Conservation (phyloP, 2,113 vertebrate species). For the Naja naja region DNA sequence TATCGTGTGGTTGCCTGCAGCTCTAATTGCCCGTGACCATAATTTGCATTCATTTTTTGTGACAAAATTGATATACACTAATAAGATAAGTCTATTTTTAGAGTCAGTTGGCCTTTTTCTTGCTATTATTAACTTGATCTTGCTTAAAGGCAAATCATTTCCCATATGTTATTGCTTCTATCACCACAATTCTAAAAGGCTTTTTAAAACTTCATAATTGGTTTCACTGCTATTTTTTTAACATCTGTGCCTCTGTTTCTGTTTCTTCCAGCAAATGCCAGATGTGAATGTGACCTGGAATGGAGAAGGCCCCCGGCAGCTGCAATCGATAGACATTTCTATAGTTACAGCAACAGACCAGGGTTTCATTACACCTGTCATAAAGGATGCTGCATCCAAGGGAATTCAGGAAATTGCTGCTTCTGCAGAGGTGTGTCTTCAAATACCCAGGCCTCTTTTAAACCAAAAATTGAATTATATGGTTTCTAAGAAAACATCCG, state of each 20-base stretch:
- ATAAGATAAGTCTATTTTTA: constrained; percentile 19
- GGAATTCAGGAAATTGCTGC: constrained; percentile 88
- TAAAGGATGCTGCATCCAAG: constrained; percentile 87
- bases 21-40: constrained; percentile 17
- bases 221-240: constrained; percentile 19
- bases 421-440: constrained; percentile 80
- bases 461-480: constrained; percentile 23
- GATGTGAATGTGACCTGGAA: constrained; percentile 91
- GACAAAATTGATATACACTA: constrained; percentile 4
- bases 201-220: constrained; percentile 35
- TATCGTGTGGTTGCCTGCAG: not conserved
- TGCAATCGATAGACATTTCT: constrained; percentile 87
- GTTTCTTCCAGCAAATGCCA: constrained; percentile 84
- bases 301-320: constrained; percentile 77
- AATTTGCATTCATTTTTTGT: constrained; percentile 10
- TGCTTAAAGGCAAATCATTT: constrained; percentile 8
- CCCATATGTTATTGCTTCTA: constrained; percentile 22
- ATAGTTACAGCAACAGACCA: constrained; percentile 91
- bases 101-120: not conserved
- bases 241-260: constrained; percentile 24
- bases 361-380: constrained; percentile 92
- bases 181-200: constrained; percentile 7
- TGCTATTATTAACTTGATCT: not conserved
- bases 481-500: not conserved
- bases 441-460: not conserved